Evolutionary conservation across 2,113 vertebrate species (phyloP).

Genomic region (Acanthochromis polyacanthus): DNA sequence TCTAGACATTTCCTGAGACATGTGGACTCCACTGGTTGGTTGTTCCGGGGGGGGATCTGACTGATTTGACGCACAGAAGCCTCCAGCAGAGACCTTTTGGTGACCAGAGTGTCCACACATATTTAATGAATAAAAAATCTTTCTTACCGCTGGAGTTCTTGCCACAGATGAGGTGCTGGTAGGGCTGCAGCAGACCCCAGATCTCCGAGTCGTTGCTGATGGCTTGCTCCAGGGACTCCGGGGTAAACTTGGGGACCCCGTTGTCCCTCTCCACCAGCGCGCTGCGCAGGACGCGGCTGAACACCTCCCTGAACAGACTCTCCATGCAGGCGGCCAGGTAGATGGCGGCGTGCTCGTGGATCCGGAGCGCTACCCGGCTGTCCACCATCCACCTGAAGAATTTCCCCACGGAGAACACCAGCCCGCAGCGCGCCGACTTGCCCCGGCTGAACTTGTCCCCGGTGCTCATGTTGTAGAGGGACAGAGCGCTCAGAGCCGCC

Average conservation of each 20-base stretch:
- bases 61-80: not conserved
- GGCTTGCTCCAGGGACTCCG: constrained; percentile 84
- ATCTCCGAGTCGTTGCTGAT: constrained; percentile 86
- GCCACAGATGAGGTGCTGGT: constrained; percentile 87
- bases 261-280: constrained; percentile 82
- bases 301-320: constrained; percentile 84
- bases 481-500: constrained; percentile 84
- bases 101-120: not conserved
- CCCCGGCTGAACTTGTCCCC: constrained; percentile 83
- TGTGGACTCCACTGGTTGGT: not conserved
- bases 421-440: constrained; percentile 84
- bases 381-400: constrained; percentile 90
- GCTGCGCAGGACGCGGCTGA: constrained; percentile 80
- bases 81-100: not conserved
- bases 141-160: constrained; percentile 87
- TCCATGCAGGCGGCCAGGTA: constrained; percentile 87
- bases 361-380: constrained; percentile 83
- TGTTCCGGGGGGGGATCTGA: not conserved
- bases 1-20: constrained; percentile 20
- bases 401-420: constrained; percentile 86
- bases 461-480: constrained; percentile 87
- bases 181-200: constrained; percentile 87
- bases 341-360: constrained; percentile 88
- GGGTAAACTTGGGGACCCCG: constrained; percentile 81
- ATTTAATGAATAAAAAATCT: not conserved